Evolutionary conservation across 2,888 invertebrate species (phyloP), one percentile per base, ranked within the genome.

Genomic region (Megamerina dolium): DNA sequence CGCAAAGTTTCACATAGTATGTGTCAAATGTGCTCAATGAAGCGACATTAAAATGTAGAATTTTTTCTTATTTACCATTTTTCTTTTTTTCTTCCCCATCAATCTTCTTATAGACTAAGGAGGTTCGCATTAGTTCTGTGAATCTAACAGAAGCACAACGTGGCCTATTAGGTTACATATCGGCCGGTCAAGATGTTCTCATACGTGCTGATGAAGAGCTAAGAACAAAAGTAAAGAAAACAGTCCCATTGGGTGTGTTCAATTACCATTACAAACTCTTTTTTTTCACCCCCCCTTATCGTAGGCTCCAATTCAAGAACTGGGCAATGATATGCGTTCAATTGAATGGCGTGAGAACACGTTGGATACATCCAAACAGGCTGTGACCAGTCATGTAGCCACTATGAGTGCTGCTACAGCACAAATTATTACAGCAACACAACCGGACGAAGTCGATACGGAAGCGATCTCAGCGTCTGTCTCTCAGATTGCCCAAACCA

Each of bases 381-480:
- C 88, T 56, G 92, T 99, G 43, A 91, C 91, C 52, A 93, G 93
- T 40, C 93, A 97, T 72, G 87, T 99, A 58, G 96, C 96, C 5
- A 96, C 96, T 45, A 97, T 99, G 95, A 97, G 92, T 73, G 97
- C 97, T 1, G 97, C 97, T 43, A 99, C 97, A 0, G 99, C 99
- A 8, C 94, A 96, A 73, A 89, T 96, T 37, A 88, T 95, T 45
- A 92, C 92, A 0, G 93, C 93, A 0, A 86, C 87, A 3, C 84
- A 83, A 74, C 82, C 84, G 0, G 90, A 92, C 53, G 93, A 95
- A 57, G 88, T 95, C 8, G 95, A 96, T 72, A 91, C 94, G 66
- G 89, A 88, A 4, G 92, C 94, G 0, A 93, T 99, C 1, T 95
- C 96, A 0, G 92, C 94, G 0, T 97, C 97, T 20, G 94, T 99